Percentiles rank a stretch among this genome's conserved stretches.
Evolutionary conservation across 1,140 invertebrate genomes (phyloP).

Genomic region (Pogonomyrmex barbatus): DNA sequence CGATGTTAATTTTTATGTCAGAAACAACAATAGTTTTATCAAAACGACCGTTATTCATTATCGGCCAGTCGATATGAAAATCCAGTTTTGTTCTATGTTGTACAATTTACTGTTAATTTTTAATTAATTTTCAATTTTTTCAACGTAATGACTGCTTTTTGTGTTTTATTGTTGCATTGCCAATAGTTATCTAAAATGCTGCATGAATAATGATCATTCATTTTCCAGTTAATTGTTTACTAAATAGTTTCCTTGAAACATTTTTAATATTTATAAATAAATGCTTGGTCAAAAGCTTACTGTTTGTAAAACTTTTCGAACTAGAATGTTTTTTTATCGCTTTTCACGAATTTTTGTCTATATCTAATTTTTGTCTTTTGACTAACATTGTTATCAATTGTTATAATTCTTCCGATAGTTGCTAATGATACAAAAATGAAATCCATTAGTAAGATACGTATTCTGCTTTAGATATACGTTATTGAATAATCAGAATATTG

Average conservation of each 20-base stretch:
- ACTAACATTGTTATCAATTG: not conserved
- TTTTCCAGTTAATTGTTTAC: not conserved
- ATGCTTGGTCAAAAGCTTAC: not conserved
- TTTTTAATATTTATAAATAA: not conserved
- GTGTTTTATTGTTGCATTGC: not conserved
- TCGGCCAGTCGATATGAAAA: too few species aligned
- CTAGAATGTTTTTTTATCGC: not conserved
- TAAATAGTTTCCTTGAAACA: not conserved
- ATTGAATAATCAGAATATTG: not conserved
- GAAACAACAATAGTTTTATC: not conserved
- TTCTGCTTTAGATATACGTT: not conserved
- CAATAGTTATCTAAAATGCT: conserved; percentile 1
- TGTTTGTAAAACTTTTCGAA: not conserved
- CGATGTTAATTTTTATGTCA: not conserved
- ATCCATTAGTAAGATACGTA: not conserved
- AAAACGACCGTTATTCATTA: too few species aligned
- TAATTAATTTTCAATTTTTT: not conserved
- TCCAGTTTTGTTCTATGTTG: too few species aligned
- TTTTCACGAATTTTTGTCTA: not conserved
- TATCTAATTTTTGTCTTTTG: not conserved
- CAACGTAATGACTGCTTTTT: not conserved
- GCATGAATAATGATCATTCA: not conserved
- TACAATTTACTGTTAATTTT: not conserved
- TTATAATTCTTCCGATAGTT: not conserved
- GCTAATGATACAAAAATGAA: not conserved